phyloP scores from a whole-genome alignment of 2,797 vertebrate genomes.

The Artibeus lituratus region DNA sequence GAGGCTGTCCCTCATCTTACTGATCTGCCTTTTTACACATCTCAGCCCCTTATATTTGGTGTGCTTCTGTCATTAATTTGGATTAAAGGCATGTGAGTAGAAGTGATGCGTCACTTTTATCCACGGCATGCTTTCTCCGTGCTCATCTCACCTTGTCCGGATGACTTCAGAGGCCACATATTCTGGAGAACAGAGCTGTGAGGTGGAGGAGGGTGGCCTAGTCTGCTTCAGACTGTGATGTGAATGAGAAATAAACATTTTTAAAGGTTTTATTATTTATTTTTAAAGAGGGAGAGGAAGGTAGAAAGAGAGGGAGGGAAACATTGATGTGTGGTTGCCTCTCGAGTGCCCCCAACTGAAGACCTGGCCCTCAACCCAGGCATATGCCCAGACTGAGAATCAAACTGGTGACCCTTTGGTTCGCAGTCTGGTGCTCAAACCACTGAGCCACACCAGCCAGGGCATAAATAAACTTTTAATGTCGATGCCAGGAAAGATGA shows the following conservation, averaged over 20 bases:
- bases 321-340: no score
- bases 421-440: no score
- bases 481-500: conserved; percentile 26
- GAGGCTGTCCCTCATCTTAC: background rate
- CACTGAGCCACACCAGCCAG: no score
- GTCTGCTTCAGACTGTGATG: background rate
- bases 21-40: background rate
- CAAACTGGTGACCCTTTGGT: no score
- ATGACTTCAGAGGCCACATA: background rate
- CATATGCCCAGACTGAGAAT: no score
- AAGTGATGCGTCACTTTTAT: background rate
- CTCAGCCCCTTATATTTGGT: background rate
- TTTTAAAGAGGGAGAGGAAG: no score
- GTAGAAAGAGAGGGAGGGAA: no score
- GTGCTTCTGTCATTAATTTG: background rate
- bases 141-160: background rate
- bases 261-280: no score
- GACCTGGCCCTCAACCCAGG: no score
- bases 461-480: conserved; percentile 14
- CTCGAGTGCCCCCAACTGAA: no score
- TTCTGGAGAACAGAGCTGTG: background rate
- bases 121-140: background rate
- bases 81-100: background rate
- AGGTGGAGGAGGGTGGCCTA: background rate
- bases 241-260: background rate